Base-by-base conservation (phyloP, 2,797 vertebrate genomes). In the Halcyon badia region DNA sequence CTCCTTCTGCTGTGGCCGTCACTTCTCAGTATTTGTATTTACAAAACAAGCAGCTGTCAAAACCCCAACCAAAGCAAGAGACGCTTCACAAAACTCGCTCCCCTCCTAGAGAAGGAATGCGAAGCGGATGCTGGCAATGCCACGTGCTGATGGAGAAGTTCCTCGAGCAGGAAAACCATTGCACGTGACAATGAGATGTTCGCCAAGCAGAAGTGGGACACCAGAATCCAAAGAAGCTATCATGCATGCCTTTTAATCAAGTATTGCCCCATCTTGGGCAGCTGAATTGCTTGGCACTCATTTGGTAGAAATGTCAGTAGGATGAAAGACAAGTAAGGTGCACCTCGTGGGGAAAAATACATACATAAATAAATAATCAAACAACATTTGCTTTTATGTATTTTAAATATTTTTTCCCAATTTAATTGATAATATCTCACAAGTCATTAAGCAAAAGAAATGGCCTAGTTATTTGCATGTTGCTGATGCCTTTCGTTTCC, bases 1-100 rank as follows among this genome's bases (percentile, higher is more conserved):
- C 28, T 72, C 46, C 28, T n/a, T n/a, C n/a, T 0, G 0, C 46
- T 3, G 0, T 1, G 8, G 57, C 57, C 2, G 0, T 33, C 5
- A 1, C 44, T 52, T 77, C 44, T 39, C 2, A 0, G n/a, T 33
- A 35, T 65, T 41, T 48, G 30, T n/a, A 25, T 65, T 54, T 48
- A 37, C 46, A n/a, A 87, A 66, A 48, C 25, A n/a, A 65, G 39
- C 21, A 42, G 65, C 33, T 65, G 18, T 41, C 65, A 71, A 71
- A 71, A 83, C n/a, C 14, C 18, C 31, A 28, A 30, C 4, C 9
- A 21, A 35, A 71, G 52, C 46, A 58, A 71, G 31, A 77, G 30
- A 35, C 19, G 18, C 35, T 72, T 70, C 52, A 30, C 41, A 78
- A 49, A 83, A 52, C 26, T n/a, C 4, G 0, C 26, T 70, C 30